Conservation (phyloP, 2,888 invertebrate species). For the Drosophila recens region DNA sequence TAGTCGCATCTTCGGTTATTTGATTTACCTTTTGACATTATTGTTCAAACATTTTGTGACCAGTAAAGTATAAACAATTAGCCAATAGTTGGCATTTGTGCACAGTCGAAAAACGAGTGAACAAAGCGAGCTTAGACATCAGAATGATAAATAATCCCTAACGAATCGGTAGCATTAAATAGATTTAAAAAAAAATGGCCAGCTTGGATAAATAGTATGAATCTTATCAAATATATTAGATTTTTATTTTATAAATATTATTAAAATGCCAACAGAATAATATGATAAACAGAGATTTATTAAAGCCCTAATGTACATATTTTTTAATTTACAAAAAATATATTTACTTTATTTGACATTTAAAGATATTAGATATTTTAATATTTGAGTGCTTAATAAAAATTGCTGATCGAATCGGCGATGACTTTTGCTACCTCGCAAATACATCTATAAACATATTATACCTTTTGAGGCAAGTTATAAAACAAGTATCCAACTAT, state of each 20-base stretch:
- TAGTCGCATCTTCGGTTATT: conserved; percentile 16
- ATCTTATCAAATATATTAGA: no score
- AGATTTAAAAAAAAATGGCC: no score
- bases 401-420: background rate
- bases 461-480: no score
- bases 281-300: no score
- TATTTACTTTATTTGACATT: no score
- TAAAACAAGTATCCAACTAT: conserved; percentile 12
- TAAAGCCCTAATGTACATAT: no score
- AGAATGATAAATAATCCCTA: background rate
- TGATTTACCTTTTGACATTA: conserved; percentile 49
- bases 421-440: background rate
- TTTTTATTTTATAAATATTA: no score
- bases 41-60: conserved; percentile 46
- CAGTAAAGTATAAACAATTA: conserved; percentile 25
- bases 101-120: background rate
- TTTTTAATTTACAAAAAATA: no score
- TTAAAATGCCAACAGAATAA: no score
- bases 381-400: background rate
- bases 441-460: background rate
- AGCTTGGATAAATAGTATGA: no score
- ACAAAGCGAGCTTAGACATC: background rate
- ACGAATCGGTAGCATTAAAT: no score
- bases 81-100: conserved; percentile 14
- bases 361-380: no score